These are phyloP conservation scores for Nomada fucata DNA, from an alignment of 2,888 invertebrate species.

Conservation along the genomic window DNA sequence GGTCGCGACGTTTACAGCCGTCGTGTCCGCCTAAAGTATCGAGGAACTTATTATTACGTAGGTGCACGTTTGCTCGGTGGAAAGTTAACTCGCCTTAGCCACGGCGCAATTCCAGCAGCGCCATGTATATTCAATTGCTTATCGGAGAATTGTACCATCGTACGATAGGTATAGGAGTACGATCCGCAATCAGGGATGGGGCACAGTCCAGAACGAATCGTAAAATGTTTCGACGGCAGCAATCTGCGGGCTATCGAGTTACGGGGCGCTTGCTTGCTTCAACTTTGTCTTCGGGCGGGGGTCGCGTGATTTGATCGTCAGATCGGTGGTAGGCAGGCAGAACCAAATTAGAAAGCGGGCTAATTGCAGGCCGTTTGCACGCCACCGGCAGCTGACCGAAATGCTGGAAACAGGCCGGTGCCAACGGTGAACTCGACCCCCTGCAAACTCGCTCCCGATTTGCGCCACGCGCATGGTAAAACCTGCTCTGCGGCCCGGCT, in stretches of 20 bases:
- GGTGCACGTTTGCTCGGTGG: no score
- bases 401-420: constrained; percentile 67
- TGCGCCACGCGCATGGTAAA: constrained; percentile 43
- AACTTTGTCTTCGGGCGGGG: constrained; percentile 70
- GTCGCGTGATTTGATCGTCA: constrained; percentile 81
- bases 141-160: no score
- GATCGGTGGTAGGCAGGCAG: constrained; percentile 74
- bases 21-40: no score
- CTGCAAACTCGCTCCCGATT: constrained; percentile 57
- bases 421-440: constrained; percentile 36
- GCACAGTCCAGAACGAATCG: constrained; percentile 30
- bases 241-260: constrained; percentile 46
- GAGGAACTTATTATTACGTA: no score
- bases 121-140: no score
- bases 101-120: no score
- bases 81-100: no score
- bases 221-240: constrained; percentile 10
- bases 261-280: constrained; percentile 57
- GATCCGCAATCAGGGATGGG: no score
- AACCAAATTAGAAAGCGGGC: constrained; percentile 80
- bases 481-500: constrained; percentile 7
- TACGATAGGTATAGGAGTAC: no score
- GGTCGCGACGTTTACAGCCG: no score
- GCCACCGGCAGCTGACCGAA: constrained; percentile 78
- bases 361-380: constrained; percentile 81